Base-by-base conservation (phyloP, 2,888 invertebrate species). In the Tetheella fluctuosa region DNA sequence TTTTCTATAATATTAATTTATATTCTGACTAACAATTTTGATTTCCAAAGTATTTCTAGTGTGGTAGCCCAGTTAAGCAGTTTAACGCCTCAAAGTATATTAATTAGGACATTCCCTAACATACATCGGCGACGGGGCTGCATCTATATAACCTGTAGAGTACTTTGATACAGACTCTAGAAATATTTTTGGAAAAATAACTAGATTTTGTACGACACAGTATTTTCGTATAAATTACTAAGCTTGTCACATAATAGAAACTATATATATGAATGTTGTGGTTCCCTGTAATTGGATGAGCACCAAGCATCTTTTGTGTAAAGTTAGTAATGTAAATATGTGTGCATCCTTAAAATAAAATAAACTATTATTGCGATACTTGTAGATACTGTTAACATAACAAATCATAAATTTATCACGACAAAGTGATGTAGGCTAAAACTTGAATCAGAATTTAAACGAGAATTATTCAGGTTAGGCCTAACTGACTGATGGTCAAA, bases 31-130 rank as follows among this genome's bases (percentile, higher is more conserved):
- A 42, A 42, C 17, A 42, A 42, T 42, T 42, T 42, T 4, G 4
- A 42, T 42, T 17, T 42, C n/a, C 6, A 20, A 48, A 20, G 48
- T 48, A 48, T 48, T 48, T 10, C 17, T 20, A 48, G 48, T 20
- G 48, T 48, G 48, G 48, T 48, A 42, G 42, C 42, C 42, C n/a
- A 10, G 48, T 20, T 20, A 20, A 48, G 20, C 48, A 20, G 48
- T 48, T 20, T 20, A 48, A 48, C 48, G 48, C 20, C 20, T 48
- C 10, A 48, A 48, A 48, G 20, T 20, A 20, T 48, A 48, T 48
- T 48, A 48, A 48, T 48, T 48, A 48, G 48, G 48, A 20, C 48
- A 48, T 48, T 48, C 42, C 42, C 48, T 48, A n/a, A 1, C 8
- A 20, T 20, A 7, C 48, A 7, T 48, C 20, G 8, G 20, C 20